Percentiles rank a stretch among this genome's conserved stretches.
These are phyloP conservation scores for Nymphicus hollandicus DNA, from an alignment of 2,113 vertebrate species.

Conservation along the genomic window DNA sequence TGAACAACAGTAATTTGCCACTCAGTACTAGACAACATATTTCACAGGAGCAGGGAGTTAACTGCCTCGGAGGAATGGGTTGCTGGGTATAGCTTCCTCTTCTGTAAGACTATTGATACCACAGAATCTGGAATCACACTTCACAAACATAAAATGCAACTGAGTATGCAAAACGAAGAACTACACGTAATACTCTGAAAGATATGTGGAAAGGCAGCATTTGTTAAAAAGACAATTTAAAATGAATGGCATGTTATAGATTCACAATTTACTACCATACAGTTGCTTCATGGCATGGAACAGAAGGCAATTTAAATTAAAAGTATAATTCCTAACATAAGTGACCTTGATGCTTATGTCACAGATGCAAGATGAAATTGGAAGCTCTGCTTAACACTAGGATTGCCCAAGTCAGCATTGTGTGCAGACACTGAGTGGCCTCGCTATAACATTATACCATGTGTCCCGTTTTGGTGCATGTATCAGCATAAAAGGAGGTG, in stretches of 20 bases:
- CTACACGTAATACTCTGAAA: not conserved
- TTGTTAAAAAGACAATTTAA: not conserved
- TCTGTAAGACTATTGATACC: not conserved
- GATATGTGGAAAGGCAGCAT: not conserved
- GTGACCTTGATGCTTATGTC: not conserved
- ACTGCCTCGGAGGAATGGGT: not conserved
- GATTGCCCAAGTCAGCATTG: not conserved
- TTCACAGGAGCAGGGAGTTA: not conserved
- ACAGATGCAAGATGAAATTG: not conserved
- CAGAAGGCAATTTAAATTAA: not conserved
- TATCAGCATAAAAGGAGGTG: not conserved
- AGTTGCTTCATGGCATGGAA: not conserved
- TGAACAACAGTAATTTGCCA: not conserved
- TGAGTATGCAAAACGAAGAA: not conserved
- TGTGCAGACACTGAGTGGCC: not conserved
- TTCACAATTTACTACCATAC: not conserved
- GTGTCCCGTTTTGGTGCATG: not conserved
- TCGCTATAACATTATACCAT: not conserved
- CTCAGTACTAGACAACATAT: not conserved
- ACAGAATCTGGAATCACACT: not conserved
- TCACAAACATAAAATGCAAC: not conserved
- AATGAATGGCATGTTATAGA: not conserved
- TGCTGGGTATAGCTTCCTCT: not conserved
- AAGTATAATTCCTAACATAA: not conserved
- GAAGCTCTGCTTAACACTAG: slow-evolving; percentile 2